Evolutionary conservation across 2,888 invertebrate genomes (phyloP), one percentile per base, ranked within the genome.

Genomic region (Cataglyphis cursor): DNA sequence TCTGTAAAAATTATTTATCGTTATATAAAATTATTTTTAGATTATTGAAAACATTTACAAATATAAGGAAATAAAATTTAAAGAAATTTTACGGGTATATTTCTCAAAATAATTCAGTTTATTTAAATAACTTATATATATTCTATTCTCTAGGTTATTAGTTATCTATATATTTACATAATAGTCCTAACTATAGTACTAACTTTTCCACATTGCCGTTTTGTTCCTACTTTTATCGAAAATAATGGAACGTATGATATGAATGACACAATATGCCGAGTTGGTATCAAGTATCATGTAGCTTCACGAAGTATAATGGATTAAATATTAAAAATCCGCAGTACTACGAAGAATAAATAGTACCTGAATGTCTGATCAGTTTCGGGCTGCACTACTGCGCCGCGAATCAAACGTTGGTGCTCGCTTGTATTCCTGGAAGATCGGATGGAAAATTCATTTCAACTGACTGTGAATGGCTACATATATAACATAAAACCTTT

Each of bases 341-440:
- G 28, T 31, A n/a, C 21, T 59, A 31, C 24, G 35, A 70, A 59
- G 59, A 70, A 70, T 70, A 59, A 70, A 70, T 70, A 59, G 51
- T 70, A 44, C 35, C 70, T 80, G 78, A 70, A 80, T 80, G 78
- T 70, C 78, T 80, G 78, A 80, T 80, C 59, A 80, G 72, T 70
- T 44, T 64, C 70, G 35, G 35, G 59, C 72, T 70, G n/a, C 21
- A 59, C 78, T 80, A 80, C 72, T 80, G 78, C 35, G 24, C 8
- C 15, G 44, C 44, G 59, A 80, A 44, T 54, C 72, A 61, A 31
- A 59, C 44, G 18, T 35, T 44, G 8, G 44, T 44, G 12, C 21
- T 48, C 44, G 59, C 59, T 59, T 48, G 35, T 44, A 70, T 61
- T 80, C 44, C n/a, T 35, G 12, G 48, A 70, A 68, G 70, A 59